Conservation (phyloP, 1,140 invertebrate genomes). For the Pristionchus pacificus region DNA sequence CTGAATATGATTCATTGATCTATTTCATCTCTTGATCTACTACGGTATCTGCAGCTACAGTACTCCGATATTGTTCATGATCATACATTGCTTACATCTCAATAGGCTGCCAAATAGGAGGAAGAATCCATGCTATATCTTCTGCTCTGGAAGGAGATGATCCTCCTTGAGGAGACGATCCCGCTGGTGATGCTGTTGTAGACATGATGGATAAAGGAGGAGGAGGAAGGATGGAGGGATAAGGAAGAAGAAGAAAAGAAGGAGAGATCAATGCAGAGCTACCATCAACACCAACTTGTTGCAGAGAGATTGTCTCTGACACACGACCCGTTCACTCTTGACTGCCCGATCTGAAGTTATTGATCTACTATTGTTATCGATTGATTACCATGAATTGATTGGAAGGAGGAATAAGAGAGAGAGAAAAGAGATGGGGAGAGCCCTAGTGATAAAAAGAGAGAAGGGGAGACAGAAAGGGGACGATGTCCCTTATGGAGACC, state of each 20-base stretch:
- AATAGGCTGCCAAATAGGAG: neutral
- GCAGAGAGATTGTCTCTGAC: too few relatives aligned
- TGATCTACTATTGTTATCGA: too few relatives aligned
- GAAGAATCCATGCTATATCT: neutral
- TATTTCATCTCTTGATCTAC: too few relatives aligned
- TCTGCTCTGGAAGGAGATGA: neutral
- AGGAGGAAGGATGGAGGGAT: neutral
- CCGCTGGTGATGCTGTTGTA: neutral
- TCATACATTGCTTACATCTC: neutral
- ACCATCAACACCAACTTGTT: too few relatives aligned
- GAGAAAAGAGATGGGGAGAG: constrained; percentile 11
- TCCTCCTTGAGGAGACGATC: neutral
- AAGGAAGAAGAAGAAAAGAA: neutral
- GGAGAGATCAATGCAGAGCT: too few relatives aligned
- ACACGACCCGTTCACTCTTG: too few relatives aligned
- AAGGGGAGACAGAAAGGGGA: neutral
- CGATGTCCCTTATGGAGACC: neutral
- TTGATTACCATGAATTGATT: too few relatives aligned
- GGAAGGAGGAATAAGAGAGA: neutral
- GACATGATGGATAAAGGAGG: neutral
- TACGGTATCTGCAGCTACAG: too few relatives aligned
- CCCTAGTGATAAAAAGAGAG: neutral
- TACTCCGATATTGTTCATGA: too few relatives aligned
- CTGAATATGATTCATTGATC: too few relatives aligned
- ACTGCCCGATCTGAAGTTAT: too few relatives aligned